phyloP scores from a whole-genome alignment of 92 coral and sea anemone genomes.

The Parazoanthus swiftii region DNA sequence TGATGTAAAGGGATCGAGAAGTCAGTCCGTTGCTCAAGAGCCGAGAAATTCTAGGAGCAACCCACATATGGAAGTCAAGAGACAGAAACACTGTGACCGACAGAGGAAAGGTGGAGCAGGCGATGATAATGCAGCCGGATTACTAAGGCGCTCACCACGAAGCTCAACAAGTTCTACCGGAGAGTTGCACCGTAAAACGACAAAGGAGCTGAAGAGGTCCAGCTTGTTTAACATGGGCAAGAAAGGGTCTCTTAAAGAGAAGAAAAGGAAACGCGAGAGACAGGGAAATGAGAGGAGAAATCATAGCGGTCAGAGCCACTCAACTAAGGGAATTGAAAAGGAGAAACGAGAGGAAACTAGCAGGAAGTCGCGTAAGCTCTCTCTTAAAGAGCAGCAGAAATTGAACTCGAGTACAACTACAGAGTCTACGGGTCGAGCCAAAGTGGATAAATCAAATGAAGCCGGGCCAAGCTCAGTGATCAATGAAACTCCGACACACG shows the following conservation, averaged over 20 bases:
- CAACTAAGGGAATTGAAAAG: background rate
- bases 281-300: constrained; percentile 3
- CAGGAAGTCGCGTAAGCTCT: background rate
- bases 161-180: constrained; percentile 6
- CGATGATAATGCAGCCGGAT: background rate
- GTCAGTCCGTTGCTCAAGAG: background rate
- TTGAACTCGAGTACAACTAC: background rate
- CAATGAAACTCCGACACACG: constrained; percentile 57
- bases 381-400: constrained; percentile 2
- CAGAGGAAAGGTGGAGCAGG: background rate
- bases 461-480: constrained; percentile 1
- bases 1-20: background rate
- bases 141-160: background rate
- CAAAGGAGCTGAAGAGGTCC: constrained; percentile 67
- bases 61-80: background rate
- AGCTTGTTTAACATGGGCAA: constrained; percentile 46
- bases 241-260: constrained; percentile 25
- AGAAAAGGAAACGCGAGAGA: constrained; percentile 32
- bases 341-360: background rate
- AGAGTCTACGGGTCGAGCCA: constrained; percentile 36
- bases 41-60: background rate
- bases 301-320: background rate
- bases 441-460: constrained; percentile 32
- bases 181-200: constrained; percentile 46
- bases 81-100: background rate